A percentile compares a stretch with the other conserved stretches of the same genome.
phyloP scores from a whole-genome alignment of 2,797 vertebrate species.

The Gymnodraco acuticeps region DNA sequence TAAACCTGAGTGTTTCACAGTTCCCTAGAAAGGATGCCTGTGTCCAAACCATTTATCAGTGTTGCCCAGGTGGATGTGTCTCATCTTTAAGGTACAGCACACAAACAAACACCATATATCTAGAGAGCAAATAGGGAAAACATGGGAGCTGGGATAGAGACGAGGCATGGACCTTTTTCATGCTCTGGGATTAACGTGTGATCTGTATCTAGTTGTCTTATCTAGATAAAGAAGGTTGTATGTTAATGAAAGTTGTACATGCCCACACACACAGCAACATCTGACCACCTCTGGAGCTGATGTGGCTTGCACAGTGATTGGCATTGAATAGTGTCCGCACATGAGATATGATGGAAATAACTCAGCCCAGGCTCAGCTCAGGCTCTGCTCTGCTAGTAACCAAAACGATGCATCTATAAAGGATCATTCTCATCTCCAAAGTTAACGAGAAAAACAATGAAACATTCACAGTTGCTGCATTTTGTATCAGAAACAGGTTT shows the following conservation, averaged over 20 bases:
- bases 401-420: background rate
- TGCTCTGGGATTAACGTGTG: slow-evolving; percentile 32
- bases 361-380: background rate
- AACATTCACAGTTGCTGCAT: background rate
- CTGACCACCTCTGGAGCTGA: slow-evolving; percentile 36
- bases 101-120: slow-evolving; percentile 44
- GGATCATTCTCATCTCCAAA: slow-evolving; percentile 12
- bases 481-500: too few species aligned
- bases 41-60: slow-evolving; percentile 54
- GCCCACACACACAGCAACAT: slow-evolving; percentile 16
- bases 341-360: slow-evolving; percentile 14
- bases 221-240: slow-evolving; percentile 30
- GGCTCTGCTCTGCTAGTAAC: slow-evolving; percentile 8
- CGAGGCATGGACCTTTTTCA: slow-evolving; percentile 12
- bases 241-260: slow-evolving; percentile 37
- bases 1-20: slow-evolving; percentile 28
- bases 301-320: slow-evolving; percentile 21
- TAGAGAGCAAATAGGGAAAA: slow-evolving; percentile 25
- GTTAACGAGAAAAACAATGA: background rate
- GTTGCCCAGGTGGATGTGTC: slow-evolving; percentile 43
- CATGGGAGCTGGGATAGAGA: slow-evolving; percentile 1
- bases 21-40: slow-evolving; percentile 16
- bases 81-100: slow-evolving; percentile 48
- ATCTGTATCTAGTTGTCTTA: slow-evolving; percentile 46
- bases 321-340: slow-evolving; percentile 6